Conservation (phyloP, 2,888 invertebrate species). For the Drosophila borborema region DNA sequence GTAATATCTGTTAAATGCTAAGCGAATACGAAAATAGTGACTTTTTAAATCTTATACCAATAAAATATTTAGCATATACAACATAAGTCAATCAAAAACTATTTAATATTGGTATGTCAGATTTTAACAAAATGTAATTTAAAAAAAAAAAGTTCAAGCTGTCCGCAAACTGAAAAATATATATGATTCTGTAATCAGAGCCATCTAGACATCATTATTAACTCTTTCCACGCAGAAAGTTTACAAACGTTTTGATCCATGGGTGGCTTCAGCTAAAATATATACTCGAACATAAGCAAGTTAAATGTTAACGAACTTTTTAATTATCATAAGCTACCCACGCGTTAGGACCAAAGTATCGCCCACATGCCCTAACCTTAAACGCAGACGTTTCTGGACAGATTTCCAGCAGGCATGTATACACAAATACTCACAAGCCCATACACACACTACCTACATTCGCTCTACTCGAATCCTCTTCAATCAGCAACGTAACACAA, state of each 20-base stretch:
- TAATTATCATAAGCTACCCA: conserved; percentile 37
- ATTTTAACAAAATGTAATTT: neutral
- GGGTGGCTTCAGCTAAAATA: neutral
- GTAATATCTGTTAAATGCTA: neutral
- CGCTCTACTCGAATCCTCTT: conserved; percentile 67
- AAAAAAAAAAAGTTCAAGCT: neutral
- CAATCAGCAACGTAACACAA: conserved; percentile 69
- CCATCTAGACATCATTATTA: neutral
- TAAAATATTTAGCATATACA: neutral
- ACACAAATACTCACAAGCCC: neutral
- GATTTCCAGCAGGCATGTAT: conserved; percentile 13
- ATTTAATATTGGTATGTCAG: neutral
- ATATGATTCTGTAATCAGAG: neutral
- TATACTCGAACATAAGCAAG: conserved; percentile 6
- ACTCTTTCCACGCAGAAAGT: neutral
- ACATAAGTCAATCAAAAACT: neutral
- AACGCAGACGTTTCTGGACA: conserved; percentile 7
- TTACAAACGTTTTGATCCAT: neutral
- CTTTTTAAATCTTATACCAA: neutral
- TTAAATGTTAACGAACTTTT: conserved; percentile 14
- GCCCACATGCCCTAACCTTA: conserved; percentile 18
- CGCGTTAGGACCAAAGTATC: conserved; percentile 18
- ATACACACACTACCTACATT: conserved; percentile 12
- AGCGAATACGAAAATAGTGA: neutral
- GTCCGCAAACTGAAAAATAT: neutral